A percentile compares a stretch with the other conserved stretches of the same genome.
phyloP scores from a whole-genome alignment of 2,113 vertebrate species.

The Taurulus bubalis region DNA sequence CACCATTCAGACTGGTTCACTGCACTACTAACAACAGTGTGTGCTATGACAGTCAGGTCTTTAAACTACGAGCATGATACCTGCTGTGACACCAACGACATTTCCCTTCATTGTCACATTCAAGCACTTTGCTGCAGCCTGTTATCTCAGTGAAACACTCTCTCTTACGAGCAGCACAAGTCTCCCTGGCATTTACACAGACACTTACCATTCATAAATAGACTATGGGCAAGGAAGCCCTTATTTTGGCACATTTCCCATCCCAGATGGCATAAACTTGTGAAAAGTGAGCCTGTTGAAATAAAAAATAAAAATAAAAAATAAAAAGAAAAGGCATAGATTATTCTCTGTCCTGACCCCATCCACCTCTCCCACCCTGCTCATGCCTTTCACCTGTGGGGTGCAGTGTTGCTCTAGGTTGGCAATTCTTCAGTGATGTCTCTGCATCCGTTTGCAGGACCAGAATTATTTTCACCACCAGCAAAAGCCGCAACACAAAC shows the following conservation, averaged over 20 bases:
- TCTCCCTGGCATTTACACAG: conserved; percentile 29
- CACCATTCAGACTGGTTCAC: neutral
- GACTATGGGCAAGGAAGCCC: neutral
- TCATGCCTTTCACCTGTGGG: conserved; percentile 64
- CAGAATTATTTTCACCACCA: conserved; percentile 1
- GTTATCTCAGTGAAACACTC: conserved; percentile 28
- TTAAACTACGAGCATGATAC: neutral
- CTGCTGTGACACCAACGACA: neutral
- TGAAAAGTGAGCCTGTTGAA: neutral
- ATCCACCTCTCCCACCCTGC: neutral
- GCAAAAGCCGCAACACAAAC: conserved; percentile 16
- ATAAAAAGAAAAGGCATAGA: neutral
- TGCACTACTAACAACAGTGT: neutral
- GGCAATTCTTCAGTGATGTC: neutral
- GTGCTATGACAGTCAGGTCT: neutral
- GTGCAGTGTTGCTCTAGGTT: conserved; percentile 69
- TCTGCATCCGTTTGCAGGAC: conserved; percentile 25
- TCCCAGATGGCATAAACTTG: conserved; percentile 3
- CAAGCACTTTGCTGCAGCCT: neutral
- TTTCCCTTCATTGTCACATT: conserved; percentile 19
- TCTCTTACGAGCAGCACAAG: neutral
- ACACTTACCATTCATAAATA: conserved; percentile 31
- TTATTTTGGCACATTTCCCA: conserved; percentile 11
- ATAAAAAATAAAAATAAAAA: too few species aligned
- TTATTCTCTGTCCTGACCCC: neutral